These are phyloP conservation scores for Cheilosia grossa DNA, from an alignment of 2,888 invertebrate genomes.

Conservation along the genomic window DNA sequence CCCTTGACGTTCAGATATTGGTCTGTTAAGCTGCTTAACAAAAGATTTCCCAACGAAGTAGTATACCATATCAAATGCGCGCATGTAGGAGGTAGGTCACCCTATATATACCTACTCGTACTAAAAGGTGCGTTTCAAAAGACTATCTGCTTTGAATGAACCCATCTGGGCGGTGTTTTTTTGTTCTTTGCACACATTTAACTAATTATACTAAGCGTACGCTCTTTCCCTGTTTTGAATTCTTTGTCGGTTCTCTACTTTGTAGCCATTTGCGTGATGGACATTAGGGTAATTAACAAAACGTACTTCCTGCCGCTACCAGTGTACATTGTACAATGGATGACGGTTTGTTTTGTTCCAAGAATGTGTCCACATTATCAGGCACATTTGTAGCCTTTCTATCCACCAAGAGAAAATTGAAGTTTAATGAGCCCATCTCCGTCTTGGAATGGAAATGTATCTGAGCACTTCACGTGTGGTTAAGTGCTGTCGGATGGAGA, in stretches of 20 bases:
- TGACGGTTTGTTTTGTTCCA: constrained; percentile 45
- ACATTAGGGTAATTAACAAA: constrained; percentile 67
- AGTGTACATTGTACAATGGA: constrained; percentile 20
- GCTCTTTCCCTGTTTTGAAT: background rate
- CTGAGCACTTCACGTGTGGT: constrained; percentile 55
- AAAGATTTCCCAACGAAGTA: constrained; percentile 33
- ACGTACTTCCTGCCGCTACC: constrained; percentile 59
- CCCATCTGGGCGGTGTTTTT: background rate
- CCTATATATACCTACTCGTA: background rate
- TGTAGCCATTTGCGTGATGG: constrained; percentile 53
- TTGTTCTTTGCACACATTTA: constrained; percentile 15
- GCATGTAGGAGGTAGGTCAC: background rate
- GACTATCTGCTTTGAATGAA: background rate
- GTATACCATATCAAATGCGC: constrained; percentile 12
- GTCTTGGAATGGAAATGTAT: constrained; percentile 69
- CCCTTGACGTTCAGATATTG: constrained; percentile 33
- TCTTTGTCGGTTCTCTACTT: constrained; percentile 55
- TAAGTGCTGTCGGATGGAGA: constrained; percentile 36
- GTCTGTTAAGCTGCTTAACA: constrained; percentile 56
- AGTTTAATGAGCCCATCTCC: constrained; percentile 66
- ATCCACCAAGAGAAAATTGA: constrained; percentile 52
- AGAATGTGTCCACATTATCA: constrained; percentile 60
- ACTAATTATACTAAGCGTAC: constrained; percentile 29
- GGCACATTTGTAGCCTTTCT: constrained; percentile 39
- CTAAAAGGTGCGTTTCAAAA: constrained; percentile 24